Evolutionary conservation across 2,113 vertebrate species (phyloP), one percentile per base, ranked within the genome.

Genomic region (Otus sunia): DNA sequence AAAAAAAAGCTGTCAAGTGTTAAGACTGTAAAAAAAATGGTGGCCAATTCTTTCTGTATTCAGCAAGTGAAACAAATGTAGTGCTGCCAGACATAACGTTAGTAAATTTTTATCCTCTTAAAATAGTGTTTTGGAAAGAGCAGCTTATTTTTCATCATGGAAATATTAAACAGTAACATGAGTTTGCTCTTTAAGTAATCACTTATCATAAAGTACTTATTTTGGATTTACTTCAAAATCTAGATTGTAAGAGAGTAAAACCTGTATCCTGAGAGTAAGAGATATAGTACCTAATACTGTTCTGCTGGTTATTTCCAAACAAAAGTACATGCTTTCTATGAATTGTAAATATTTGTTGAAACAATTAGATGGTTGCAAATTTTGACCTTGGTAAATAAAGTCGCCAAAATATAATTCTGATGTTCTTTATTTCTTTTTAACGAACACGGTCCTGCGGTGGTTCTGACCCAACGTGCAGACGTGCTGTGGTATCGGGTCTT

Each of bases 311-410:
- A 32, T 72, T 90, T 92, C 90, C 87, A 73, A 81, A 90, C 84
- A 69, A 27, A 84, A 56, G 36, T 43, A 56, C 77, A 2, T 76
- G 90, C 91, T 91, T 94, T 93, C 55, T 83, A 87, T 87, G 63
- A 94, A 50, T 5, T 97, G 96, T 97, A 96, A 95, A 95, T 97
- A 97, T 22, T 88, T 93, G 92, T 92, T 37, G 23, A 83, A 95
- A 85, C 86, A 95, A 86, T 92, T 79, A 94, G 90, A 50, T 96
- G 93, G 92, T 91, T 95, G 96, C 87, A 94, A 63, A 94, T 89
- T 94, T 96, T 94, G 95, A 97, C 92, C 91, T 97, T 96, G 90
- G 66, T 94, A 97, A 97, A 97, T 97, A 96, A 97, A 97, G 88
- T 91, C 88, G 27, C 93, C 95, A 92, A 92, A 96, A 97, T 73